Evolutionary conservation across 2,113 vertebrate genomes (phyloP).

Genomic region (Carassius carassius): DNA sequence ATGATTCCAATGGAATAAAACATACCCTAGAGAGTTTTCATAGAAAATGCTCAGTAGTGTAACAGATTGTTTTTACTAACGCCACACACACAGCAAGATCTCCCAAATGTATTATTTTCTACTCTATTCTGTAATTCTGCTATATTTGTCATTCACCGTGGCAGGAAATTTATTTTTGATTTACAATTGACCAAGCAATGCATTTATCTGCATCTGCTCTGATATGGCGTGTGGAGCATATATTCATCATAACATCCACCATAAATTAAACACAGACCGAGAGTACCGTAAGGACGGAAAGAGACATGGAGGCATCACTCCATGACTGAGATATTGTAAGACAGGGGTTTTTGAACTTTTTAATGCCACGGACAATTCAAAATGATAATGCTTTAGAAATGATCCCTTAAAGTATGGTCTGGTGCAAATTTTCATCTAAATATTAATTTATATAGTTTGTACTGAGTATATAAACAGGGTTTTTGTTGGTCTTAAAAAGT

Average conservation of each 20-base stretch:
- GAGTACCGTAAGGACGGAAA: constrained; percentile 17
- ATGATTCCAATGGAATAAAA: neutral
- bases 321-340: neutral
- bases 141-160: neutral
- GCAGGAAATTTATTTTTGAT: constrained; percentile 17
- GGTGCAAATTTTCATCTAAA: neutral
- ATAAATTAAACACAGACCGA: constrained; percentile 17
- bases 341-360: neutral
- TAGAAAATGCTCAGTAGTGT: neutral
- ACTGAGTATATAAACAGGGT: no score
- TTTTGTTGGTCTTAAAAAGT: no score
- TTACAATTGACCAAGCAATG: constrained; percentile 1
- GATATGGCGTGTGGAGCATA: constrained; percentile 1
- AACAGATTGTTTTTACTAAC: neutral
- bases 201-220: neutral
- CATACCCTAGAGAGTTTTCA: no score
- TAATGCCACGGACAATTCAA: neutral
- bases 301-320: neutral
- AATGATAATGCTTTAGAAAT: neutral
- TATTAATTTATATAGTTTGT: no score
- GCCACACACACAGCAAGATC: neutral
- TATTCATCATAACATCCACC: neutral
- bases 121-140: neutral
- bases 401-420: neutral
- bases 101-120: neutral